These are phyloP conservation scores for Ephialtes manifestator DNA, from an alignment of 2,888 invertebrate genomes.

Conservation along the genomic window DNA sequence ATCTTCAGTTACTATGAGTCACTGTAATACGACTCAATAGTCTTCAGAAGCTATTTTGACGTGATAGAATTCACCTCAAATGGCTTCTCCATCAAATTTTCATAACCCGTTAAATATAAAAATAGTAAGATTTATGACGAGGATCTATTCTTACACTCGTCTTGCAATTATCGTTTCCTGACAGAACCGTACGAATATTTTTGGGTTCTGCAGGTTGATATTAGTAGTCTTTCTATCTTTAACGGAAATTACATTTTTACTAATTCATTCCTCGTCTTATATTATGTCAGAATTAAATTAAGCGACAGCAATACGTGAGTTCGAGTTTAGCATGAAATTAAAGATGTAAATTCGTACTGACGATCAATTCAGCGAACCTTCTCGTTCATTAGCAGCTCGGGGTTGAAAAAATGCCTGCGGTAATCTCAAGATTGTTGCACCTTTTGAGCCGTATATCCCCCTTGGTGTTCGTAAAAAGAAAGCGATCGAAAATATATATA, in stretches of 20 bases:
- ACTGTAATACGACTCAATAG: not conserved
- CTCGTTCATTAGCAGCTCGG: constrained; percentile 3
- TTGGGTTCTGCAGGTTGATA: not conserved
- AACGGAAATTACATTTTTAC: not conserved
- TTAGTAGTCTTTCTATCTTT: too few relatives aligned
- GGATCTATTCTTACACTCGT: not conserved
- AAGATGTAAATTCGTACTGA: not conserved
- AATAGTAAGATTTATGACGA: not conserved
- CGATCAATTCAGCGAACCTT: not conserved
- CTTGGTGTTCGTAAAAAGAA: constrained; percentile 15
- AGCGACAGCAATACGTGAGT: not conserved
- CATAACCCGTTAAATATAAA: not conserved
- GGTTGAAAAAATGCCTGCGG: constrained; percentile 12
- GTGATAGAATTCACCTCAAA: not conserved
- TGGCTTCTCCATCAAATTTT: not conserved
- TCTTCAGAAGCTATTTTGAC: not conserved
- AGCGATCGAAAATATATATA: constrained; percentile 17
- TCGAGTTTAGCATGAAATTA: not conserved
- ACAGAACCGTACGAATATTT: not conserved
- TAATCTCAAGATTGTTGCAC: not conserved
- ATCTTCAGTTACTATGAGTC: not conserved
- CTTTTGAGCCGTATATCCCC: not conserved
- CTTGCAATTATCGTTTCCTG: not conserved
- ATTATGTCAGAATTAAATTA: not conserved
- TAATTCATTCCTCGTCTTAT: not conserved